These are phyloP conservation scores for Glomeris marginata DNA, from an alignment of 2,888 invertebrate genomes.

Conservation along the genomic window DNA sequence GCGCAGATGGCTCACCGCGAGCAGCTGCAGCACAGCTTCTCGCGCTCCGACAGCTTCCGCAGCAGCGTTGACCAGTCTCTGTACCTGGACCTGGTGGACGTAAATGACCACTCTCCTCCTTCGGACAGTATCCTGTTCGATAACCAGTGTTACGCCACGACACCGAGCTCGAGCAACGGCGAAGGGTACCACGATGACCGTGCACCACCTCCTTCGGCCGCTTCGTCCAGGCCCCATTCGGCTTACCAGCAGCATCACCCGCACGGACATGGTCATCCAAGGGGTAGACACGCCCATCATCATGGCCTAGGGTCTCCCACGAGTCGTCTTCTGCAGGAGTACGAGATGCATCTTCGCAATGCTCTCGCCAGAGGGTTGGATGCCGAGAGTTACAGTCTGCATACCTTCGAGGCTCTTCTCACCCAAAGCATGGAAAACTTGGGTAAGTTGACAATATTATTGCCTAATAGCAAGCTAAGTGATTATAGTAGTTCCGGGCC, in stretches of 20 bases:
- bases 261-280: slow-evolving; percentile 5
- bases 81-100: slow-evolving; percentile 59
- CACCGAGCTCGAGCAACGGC: slow-evolving; percentile 83
- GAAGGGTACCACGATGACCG: slow-evolving; percentile 47
- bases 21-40: slow-evolving; percentile 3
- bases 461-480: too few species aligned
- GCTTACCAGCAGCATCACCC: neutral
- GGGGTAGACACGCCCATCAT: slow-evolving; percentile 33
- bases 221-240: neutral
- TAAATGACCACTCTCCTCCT: slow-evolving; percentile 53
- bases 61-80: slow-evolving; percentile 27
- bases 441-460: slow-evolving; percentile 30
- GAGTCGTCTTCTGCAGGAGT: slow-evolving; percentile 68
- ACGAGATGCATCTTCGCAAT: slow-evolving; percentile 85
- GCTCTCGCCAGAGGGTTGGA: slow-evolving; percentile 90
- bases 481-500: too few species aligned
- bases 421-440: slow-evolving; percentile 92
- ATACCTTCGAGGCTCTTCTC: slow-evolving; percentile 80
- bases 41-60: slow-evolving; percentile 13
- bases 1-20: slow-evolving; percentile 16
- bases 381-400: slow-evolving; percentile 83
- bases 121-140: slow-evolving; percentile 89
- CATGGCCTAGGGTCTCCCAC: slow-evolving; percentile 53
- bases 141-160: slow-evolving; percentile 89
- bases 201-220: slow-evolving; percentile 8